phyloP scores from a whole-genome alignment of 35 echinoderm and acorn worm genomes.

The Lytechinus variegatus region DNA sequence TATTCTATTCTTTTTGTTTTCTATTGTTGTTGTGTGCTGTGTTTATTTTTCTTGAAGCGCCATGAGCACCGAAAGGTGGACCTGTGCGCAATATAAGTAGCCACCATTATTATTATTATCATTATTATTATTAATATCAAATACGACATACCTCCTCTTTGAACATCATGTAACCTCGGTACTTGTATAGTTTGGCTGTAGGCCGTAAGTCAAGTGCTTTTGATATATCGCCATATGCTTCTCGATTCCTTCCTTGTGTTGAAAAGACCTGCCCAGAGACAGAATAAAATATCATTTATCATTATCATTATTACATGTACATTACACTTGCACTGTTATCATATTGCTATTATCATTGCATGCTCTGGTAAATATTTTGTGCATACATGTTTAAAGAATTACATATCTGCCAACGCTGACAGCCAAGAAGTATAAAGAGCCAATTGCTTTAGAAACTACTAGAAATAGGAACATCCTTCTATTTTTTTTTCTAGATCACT shows the following conservation, averaged over 20 bases:
- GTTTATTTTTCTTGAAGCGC: no score
- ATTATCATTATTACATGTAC: background rate
- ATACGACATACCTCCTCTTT: conserved; percentile 65
- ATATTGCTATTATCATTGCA: no score
- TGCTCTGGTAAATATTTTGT: background rate
- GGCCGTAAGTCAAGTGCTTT: conserved; percentile 64
- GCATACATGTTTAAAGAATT: background rate
- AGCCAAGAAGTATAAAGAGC: background rate
- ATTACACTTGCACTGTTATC: no score
- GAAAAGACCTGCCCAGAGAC: conserved; percentile 57
- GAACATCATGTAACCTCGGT: conserved; percentile 65
- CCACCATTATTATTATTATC: no score
- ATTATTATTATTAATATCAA: no score
- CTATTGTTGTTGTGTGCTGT: no score
- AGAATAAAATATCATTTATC: background rate
- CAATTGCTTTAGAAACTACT: no score
- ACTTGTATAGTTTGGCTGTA: conserved; percentile 57
- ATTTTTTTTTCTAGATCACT: no score
- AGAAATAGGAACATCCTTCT: no score
- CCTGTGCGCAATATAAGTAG: no score
- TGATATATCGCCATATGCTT: conserved; percentile 66
- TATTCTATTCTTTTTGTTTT: no score
- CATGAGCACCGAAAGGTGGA: no score
- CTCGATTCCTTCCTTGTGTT: conserved; percentile 68
- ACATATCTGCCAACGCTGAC: background rate